Conservation (phyloP, 2,797 vertebrate species). For the Hozukius guyotensis region DNA sequence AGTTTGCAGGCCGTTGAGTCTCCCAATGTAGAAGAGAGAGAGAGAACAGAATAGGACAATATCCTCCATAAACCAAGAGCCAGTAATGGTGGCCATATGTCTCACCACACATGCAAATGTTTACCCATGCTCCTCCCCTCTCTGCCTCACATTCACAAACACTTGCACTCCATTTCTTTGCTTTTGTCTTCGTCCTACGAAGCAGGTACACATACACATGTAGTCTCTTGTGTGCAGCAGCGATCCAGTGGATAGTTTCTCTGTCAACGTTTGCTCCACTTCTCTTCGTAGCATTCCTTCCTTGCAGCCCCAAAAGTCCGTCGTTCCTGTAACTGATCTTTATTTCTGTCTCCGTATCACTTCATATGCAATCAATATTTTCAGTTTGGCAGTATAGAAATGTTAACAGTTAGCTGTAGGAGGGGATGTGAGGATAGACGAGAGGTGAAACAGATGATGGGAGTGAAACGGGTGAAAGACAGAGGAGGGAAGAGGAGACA, state of each 20-base stretch:
- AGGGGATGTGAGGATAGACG: slow-evolving; percentile 45
- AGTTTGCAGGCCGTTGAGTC: background rate
- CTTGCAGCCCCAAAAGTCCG: slow-evolving; percentile 16
- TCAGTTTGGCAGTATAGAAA: slow-evolving; percentile 21
- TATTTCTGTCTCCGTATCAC: slow-evolving; percentile 38
- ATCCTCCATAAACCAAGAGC: slow-evolving; percentile 48
- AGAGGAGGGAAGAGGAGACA: slow-evolving; percentile 12
- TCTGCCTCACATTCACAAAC: slow-evolving; percentile 39
- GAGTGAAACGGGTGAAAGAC: slow-evolving; percentile 2
- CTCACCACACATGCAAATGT: slow-evolving; percentile 74
- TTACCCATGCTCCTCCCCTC: slow-evolving; percentile 55
- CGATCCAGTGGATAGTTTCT: slow-evolving; percentile 11
- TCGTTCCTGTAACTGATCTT: slow-evolving; percentile 31
- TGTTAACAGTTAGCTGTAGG: slow-evolving; percentile 19
- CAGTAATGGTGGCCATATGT: slow-evolving; percentile 77
- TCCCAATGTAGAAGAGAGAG: background rate
- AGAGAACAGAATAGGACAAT: slow-evolving; percentile 38
- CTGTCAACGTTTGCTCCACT: slow-evolving; percentile 29
- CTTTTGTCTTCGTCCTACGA: slow-evolving; percentile 24
- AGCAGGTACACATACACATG: slow-evolving; percentile 29
- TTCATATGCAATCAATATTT: slow-evolving; percentile 58
- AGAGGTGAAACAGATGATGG: slow-evolving; percentile 25
- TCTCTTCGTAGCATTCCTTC: slow-evolving; percentile 34
- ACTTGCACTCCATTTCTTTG: slow-evolving; percentile 26
- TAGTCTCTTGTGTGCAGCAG: background rate